phyloP scores from a whole-genome alignment of 2,113 vertebrate species.

The Physeter macrocephalus region DNA sequence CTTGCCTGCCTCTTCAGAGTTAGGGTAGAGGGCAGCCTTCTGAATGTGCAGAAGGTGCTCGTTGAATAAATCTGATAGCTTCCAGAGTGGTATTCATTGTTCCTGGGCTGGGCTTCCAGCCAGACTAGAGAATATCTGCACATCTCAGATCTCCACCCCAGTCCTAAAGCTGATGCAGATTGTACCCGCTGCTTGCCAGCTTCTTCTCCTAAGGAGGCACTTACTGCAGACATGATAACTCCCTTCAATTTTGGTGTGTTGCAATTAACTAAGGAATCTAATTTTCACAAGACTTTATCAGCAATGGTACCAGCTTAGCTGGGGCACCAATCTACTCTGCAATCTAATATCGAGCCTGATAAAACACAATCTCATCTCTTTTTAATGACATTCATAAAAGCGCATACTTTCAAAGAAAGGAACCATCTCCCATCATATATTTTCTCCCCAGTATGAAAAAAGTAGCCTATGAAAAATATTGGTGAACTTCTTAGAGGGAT shows the following conservation, averaged over 20 bases:
- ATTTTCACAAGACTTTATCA: neutral
- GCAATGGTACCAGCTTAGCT: neutral
- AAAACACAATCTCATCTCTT: neutral
- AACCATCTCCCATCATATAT: neutral
- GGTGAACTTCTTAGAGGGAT: neutral
- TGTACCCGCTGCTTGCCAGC: neutral
- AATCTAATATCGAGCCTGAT: neutral
- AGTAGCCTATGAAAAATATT: neutral
- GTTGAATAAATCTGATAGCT: neutral
- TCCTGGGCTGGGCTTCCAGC: neutral
- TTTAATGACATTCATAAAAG: slow-evolving; percentile 9
- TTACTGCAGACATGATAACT: neutral
- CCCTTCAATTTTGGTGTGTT: neutral
- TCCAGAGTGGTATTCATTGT: neutral
- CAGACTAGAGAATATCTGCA: neutral
- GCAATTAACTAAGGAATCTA: neutral
- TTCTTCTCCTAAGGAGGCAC: neutral
- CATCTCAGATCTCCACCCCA: neutral
- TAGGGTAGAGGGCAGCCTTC: neutral
- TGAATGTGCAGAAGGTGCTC: neutral
- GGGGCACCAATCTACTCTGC: neutral
- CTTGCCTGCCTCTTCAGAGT: neutral
- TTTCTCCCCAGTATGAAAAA: neutral
- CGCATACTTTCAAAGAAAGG: slow-evolving; percentile 1
- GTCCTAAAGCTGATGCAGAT: neutral